Evolutionary conservation across 2,113 vertebrate genomes (phyloP).

Genomic region (Chloebia gouldiae): DNA sequence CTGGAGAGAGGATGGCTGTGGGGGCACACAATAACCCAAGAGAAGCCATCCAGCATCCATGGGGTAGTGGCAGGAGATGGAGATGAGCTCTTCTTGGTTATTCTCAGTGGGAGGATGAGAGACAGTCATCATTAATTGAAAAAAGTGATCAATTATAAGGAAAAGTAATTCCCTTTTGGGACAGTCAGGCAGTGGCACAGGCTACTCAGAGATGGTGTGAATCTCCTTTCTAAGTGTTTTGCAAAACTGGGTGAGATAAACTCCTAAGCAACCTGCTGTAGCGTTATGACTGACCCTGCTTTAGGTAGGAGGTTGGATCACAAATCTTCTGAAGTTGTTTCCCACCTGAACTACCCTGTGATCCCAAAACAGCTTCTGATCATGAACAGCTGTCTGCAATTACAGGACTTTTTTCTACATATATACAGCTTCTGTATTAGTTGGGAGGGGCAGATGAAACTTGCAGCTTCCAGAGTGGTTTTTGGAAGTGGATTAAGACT

Average conservation of each 20-base stretch:
- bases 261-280: neutral
- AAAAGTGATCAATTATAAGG: neutral
- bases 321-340: neutral
- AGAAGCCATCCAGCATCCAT: neutral
- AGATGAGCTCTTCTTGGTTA: neutral
- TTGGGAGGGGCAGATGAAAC: neutral
- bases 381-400: neutral
- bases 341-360: neutral
- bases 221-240: neutral
- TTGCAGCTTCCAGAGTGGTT: neutral
- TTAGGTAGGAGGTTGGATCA: neutral
- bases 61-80: neutral
- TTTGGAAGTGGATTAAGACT: neutral
- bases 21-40: accelerated
- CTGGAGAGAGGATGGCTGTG: neutral
- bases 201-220: neutral
- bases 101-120: neutral
- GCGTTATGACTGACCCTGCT: neutral
- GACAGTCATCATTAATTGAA: neutral
- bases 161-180: neutral
- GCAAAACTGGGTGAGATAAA: neutral
- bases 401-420: neutral
- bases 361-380: neutral
- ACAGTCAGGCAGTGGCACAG: neutral
- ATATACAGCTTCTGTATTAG: neutral